A percentile compares a stretch with the other conserved stretches of the same genome.
Conservation (phyloP, 2,888 invertebrate genomes). For the Empis livida region DNA sequence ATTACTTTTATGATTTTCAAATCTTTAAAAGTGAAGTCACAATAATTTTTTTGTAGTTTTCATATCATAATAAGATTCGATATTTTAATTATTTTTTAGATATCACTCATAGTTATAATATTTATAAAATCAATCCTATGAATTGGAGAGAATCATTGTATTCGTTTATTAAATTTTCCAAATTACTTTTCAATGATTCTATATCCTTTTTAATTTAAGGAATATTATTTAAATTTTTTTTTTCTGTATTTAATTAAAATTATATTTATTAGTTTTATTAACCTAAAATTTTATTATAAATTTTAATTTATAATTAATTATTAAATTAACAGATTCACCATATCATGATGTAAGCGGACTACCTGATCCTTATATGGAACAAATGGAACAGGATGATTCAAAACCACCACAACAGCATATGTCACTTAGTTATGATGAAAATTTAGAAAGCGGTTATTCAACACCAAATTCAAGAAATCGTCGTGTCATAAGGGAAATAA, state of each 20-base stretch:
- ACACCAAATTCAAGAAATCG: constrained; percentile 87
- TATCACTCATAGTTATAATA: too few relatives aligned
- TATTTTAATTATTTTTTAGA: too few relatives aligned
- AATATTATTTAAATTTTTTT: constrained; percentile 3
- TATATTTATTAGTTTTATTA: background rate
- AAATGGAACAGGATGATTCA: constrained; percentile 59
- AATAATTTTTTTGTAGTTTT: too few relatives aligned
- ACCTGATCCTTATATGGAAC: constrained; percentile 76
- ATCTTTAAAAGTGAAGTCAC: too few relatives aligned
- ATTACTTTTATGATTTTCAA: too few relatives aligned
- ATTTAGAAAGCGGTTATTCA: constrained; percentile 85
- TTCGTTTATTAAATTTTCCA: too few relatives aligned
- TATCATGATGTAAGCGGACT: constrained; percentile 90
- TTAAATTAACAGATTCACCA: constrained; percentile 60
- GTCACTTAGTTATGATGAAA: constrained; percentile 85
- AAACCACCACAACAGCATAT: constrained; percentile 63
- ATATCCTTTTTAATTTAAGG: background rate
- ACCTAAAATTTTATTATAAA: background rate
- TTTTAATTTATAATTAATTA: too few relatives aligned
- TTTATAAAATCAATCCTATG: too few relatives aligned
- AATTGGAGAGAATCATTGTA: too few relatives aligned
- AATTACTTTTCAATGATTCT: too few relatives aligned
- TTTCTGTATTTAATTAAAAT: background rate
- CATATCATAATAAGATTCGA: too few relatives aligned
- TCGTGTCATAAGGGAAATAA: constrained; percentile 87